A percentile compares a stretch with the other conserved stretches of the same genome.
Conservation (phyloP, 2,888 invertebrate species). For the Agrypnus murinus region DNA sequence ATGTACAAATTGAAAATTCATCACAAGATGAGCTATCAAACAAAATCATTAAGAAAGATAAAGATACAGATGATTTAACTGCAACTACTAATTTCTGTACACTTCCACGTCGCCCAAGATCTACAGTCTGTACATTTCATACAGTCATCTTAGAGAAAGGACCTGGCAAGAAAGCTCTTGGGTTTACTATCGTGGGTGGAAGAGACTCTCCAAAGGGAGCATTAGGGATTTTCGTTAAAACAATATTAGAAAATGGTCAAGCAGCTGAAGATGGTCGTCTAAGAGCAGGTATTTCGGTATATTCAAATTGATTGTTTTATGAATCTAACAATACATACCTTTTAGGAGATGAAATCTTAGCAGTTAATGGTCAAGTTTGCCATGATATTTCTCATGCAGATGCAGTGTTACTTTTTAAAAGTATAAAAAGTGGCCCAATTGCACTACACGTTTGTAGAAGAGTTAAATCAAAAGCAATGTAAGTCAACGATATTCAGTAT, state of each 20-base stretch:
- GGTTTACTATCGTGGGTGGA: conserved; percentile 93
- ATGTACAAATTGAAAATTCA: neutral
- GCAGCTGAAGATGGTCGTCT: conserved; percentile 89
- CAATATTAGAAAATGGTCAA: conserved; percentile 87
- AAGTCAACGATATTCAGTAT: conserved; percentile 56
- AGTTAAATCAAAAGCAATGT: conserved; percentile 63
- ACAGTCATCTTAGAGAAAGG: conserved; percentile 87
- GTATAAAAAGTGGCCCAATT: conserved; percentile 84
- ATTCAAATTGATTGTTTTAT: conserved; percentile 45
- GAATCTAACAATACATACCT: conserved; percentile 19
- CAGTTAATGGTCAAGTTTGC: conserved; percentile 87
- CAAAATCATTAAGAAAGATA: conserved; percentile 6
- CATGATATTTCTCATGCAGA: conserved; percentile 87
- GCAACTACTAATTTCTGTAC: conserved; percentile 81
- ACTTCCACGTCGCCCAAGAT: conserved; percentile 81
- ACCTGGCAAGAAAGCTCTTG: conserved; percentile 86
- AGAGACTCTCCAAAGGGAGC: conserved; percentile 89
- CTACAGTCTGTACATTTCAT: conserved; percentile 80
- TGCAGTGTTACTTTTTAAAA: conserved; percentile 86
- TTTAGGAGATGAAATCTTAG: conserved; percentile 86
- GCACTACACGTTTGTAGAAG: conserved; percentile 82
- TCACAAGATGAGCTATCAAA: neutral
- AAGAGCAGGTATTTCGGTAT: conserved; percentile 86
- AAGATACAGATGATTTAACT: conserved; percentile 59
- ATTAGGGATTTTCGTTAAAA: conserved; percentile 90